Conservation (phyloP, 2,797 vertebrate genomes). For the Mus caroli region DNA sequence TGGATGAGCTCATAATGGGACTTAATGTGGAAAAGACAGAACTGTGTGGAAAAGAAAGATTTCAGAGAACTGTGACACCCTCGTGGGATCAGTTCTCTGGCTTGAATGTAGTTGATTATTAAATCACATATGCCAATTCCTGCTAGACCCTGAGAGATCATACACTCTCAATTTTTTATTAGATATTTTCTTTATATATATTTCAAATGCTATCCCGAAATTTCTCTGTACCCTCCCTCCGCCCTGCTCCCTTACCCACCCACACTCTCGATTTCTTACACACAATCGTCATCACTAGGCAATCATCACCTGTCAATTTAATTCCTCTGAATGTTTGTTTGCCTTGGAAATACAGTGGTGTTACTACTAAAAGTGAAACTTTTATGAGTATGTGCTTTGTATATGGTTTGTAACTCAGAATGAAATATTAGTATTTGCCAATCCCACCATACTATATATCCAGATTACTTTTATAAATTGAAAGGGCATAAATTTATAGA, state of each 20-base stretch:
- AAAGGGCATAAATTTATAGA: conserved; percentile 19
- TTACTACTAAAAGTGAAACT: conserved; percentile 30
- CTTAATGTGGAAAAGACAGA: conserved; percentile 12
- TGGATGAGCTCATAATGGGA: background rate
- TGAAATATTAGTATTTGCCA: conserved; percentile 49
- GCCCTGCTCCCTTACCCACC: too few relatives aligned
- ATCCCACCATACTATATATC: background rate
- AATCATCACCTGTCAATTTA: background rate
- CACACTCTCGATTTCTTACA: background rate
- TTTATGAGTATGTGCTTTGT: background rate
- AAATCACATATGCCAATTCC: conserved; percentile 36
- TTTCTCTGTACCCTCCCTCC: too few relatives aligned
- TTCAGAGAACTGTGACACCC: background rate
- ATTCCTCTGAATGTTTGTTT: background rate
- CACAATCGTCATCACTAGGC: background rate
- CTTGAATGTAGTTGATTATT: background rate
- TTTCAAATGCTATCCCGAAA: too few relatives aligned
- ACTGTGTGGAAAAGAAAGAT: background rate
- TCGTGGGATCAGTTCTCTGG: background rate
- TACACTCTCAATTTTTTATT: too few relatives aligned
- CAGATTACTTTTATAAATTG: conserved; percentile 45
- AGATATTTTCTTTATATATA: too few relatives aligned
- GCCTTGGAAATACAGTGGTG: background rate
- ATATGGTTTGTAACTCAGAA: background rate
- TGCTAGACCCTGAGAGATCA: background rate